These are phyloP conservation scores for Leptinotarsa peninsularis DNA, from an alignment of 2,888 invertebrate species.

Conservation along the genomic window DNA sequence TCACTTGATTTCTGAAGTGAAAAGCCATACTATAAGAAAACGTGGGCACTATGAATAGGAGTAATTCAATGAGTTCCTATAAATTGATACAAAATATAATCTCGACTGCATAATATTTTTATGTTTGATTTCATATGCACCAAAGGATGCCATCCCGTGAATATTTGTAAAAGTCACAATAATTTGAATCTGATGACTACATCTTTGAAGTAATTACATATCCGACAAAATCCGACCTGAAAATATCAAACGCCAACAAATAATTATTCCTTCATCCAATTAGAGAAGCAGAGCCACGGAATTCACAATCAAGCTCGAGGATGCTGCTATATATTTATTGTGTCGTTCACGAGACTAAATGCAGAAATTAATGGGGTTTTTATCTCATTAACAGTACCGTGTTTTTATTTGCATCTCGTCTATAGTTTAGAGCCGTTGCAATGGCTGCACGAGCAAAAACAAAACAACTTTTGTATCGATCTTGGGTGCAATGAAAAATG, in stretches of 20 bases:
- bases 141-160: no score
- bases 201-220: no score
- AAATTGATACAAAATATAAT: no score
- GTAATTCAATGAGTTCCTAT: no score
- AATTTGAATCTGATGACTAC: no score
- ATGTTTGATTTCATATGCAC: no score
- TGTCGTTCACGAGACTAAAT: slow-evolving; percentile 59
- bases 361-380: slow-evolving; percentile 62
- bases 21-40: no score
- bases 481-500: slow-evolving; percentile 11
- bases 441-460: slow-evolving; percentile 27
- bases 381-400: slow-evolving; percentile 60
- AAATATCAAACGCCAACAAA: slow-evolving; percentile 49
- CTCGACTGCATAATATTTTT: no score
- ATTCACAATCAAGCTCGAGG: slow-evolving; percentile 57
- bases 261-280: slow-evolving; percentile 63
- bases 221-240: slow-evolving; percentile 21
- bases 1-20: no score
- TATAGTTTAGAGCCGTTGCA: slow-evolving; percentile 34
- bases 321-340: slow-evolving; percentile 60
- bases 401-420: slow-evolving; percentile 52
- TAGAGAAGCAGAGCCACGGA: slow-evolving; percentile 58
- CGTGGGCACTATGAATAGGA: no score
- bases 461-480: slow-evolving; percentile 34
- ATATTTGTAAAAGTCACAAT: no score